Evolutionary conservation across 2,113 vertebrate genomes (phyloP), one percentile per base, ranked within the genome.

Genomic region (Okapia johnstoni): DNA sequence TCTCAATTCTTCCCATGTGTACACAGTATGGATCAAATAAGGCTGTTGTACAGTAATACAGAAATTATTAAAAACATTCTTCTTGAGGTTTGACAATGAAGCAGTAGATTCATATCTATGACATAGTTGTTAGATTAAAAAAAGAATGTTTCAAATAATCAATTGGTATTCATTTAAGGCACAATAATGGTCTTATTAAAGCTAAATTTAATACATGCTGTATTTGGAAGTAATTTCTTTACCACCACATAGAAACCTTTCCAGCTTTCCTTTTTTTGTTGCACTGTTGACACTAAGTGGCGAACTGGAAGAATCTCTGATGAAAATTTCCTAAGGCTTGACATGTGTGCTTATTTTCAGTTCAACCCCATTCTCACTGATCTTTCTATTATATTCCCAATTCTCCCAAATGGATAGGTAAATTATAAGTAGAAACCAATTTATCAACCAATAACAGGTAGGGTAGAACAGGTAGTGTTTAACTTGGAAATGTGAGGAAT

Each of bases 161-260:
- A 94, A 90, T 94, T 98, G 98, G 97, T 95, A 95, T 96, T 98
- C 96, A 95, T 96, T 98, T 98, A 97, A 94, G 93, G 92, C 36
- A 93, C 61, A 97, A 77, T 96, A 93, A 97, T 88, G 96, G 93
- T 95, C 97, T 96, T 92, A 96, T 93, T 97, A 96, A 98, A 96
- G 43, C 85, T 93, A 96, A 96, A 94, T 94, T 87, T 92, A 97
- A 97, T 96, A 85, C 36, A 97, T 89, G 85, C 88, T 90, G 90
- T 97, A 94, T 94, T 97, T 97, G 95, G 95, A 97, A 97, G 96
- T 81, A 73, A 96, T 98, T 97, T 96, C 93, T 96, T 93, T 97
- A 97, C 90, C 57, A 92, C 57, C 83, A 90, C 87, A 94, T 21
- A 95, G 84, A 97, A 87, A 96, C 70, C 76, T 83, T 96, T 91